phyloP scores from a whole-genome alignment of 2,113 vertebrate genomes.

The Lophotis ruficrista region DNA sequence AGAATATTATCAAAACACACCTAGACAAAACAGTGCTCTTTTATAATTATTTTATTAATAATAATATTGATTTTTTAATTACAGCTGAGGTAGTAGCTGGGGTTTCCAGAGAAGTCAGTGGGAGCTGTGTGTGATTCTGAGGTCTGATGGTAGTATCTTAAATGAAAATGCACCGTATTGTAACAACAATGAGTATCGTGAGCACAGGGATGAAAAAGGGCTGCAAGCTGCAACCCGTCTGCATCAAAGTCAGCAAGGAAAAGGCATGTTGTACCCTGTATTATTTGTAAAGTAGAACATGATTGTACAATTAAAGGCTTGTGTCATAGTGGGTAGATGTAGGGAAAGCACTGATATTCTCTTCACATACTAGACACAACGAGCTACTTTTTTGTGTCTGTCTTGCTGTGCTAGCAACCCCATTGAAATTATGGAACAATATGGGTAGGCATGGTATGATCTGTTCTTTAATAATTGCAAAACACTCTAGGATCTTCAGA shows the following conservation, averaged over 20 bases:
- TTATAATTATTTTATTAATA: not conserved
- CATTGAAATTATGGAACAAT: not conserved
- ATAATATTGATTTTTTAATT: not conserved
- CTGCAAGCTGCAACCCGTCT: not conserved
- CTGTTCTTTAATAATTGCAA: not conserved
- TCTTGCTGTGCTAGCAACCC: not conserved
- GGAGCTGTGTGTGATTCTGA: not conserved
- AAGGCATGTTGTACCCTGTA: not conserved
- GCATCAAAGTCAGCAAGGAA: not conserved
- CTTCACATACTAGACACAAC: not conserved
- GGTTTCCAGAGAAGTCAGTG: not conserved
- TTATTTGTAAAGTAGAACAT: not conserved
- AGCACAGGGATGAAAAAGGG: not conserved
- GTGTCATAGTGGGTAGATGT: not conserved
- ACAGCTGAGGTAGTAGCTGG: not conserved
- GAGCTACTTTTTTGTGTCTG: not conserved
- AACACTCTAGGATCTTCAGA: slow-evolving; percentile 41
- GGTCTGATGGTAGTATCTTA: not conserved
- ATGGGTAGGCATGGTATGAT: not conserved
- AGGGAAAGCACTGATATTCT: not conserved
- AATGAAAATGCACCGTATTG: not conserved
- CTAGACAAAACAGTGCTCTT: not conserved
- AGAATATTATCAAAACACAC: not conserved
- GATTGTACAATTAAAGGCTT: not conserved
- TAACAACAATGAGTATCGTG: not conserved